Evolutionary conservation across 2,797 vertebrate genomes (phyloP).

Genomic region (Platalea minor): DNA sequence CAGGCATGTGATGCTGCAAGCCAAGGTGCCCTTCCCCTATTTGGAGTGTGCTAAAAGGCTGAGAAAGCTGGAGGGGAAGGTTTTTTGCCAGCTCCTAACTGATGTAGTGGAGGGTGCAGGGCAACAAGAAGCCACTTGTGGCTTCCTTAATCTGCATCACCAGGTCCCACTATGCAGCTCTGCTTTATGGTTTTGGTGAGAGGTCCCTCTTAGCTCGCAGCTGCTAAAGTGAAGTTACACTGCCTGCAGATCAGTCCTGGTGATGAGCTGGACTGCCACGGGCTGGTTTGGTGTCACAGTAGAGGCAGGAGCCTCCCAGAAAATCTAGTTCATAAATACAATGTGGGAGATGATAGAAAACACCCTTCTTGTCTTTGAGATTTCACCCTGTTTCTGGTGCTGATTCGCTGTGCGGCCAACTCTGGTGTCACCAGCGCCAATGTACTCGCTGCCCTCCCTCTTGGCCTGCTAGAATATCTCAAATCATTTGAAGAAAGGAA

Average conservation of each 20-base stretch:
- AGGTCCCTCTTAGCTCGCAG: background rate
- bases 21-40: background rate
- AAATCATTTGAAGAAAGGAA: background rate
- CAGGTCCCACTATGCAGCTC: background rate
- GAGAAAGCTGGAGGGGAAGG: constrained; percentile 2
- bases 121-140: constrained; percentile 33
- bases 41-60: constrained; percentile 32
- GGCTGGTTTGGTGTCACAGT: background rate
- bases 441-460: background rate
- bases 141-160: background rate
- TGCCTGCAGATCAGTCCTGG: background rate
- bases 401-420: background rate
- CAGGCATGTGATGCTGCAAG: background rate
- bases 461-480: background rate
- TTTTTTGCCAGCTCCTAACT: constrained; percentile 26
- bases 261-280: background rate
- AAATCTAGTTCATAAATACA: background rate
- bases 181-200: background rate
- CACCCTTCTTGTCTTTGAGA: background rate
- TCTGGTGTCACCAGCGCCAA: background rate
- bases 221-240: background rate
- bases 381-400: background rate
- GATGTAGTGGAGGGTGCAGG: background rate
- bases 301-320: background rate
- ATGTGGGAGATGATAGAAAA: background rate